Evolutionary conservation across 2,888 invertebrate species (phyloP), one percentile per base, ranked within the genome.

Genomic region (Omphaloscelis lunosa): DNA sequence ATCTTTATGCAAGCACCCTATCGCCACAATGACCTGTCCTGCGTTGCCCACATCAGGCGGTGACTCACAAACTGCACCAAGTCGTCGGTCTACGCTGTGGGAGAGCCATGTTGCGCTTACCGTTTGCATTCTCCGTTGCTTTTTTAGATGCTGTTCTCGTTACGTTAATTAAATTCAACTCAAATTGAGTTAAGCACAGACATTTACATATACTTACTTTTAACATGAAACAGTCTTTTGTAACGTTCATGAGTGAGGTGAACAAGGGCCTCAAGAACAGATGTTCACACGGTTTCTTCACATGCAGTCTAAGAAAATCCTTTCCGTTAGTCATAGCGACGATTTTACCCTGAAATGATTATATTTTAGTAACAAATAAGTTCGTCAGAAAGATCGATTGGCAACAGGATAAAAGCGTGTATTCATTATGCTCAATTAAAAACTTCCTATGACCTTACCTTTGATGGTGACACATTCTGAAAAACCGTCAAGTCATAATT

Each of bases 231-330:
- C 95, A 96, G 23, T 93, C 90, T 15, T 89, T 85, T 0, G 93
- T 91, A 15, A 91, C 86, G 67, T 95, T 94, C 29, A 94, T 72
- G 61, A 93, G 69, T 0, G 87, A 56, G 58, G 90, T 90, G 29
- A 96, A 89, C 0, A 95, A 72, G 0, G 94, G 92, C 72, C 90
- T 91, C 74, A 96, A 59, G 67, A 95, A 95, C 9, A 95, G 85
- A 79, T 95, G 95, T 0, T 95, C 91, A 63, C 95, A 96, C 0
- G 95, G 95, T 63, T 94, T 94, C 72, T 93, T 94, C 86, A 95
- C 90, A 78, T 95, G 96, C 0, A 95, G 83, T 63, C 95, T 90
- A 3, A 95, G 56, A 6, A 94, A 87, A 45, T 92, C 92, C 67
- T 93, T 93, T 0, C 92, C 94, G 59, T 95, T 93, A 5, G 92